These are phyloP conservation scores for zebrafish (Danio rerio) DNA, from an alignment of 2,113 vertebrate genomes.

Conservation along the genomic window GRCz12tu NC_133199.1:15590501-15591000, in stretches of 20 bases:
- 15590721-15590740: slow-evolving; percentile 31
- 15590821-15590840: slow-evolving; percentile 12
- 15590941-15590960: not conserved
- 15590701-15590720: slow-evolving; percentile 45
- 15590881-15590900: slow-evolving; percentile 57
- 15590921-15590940: not conserved
- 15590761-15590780: slow-evolving; percentile 61
- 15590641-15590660: slow-evolving; percentile 68
- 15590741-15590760: slow-evolving; percentile 44
- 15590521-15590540: slow-evolving; percentile 62
- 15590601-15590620: slow-evolving; percentile 77
- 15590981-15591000: not conserved
- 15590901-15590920: slow-evolving; percentile 48
- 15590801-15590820: slow-evolving; percentile 33
- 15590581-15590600: slow-evolving; percentile 68
- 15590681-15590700: slow-evolving; percentile 54
- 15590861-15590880: slow-evolving; percentile 60
- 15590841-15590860: slow-evolving; percentile 53
- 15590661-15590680: slow-evolving; percentile 49
- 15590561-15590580: slow-evolving; percentile 70
- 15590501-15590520: slow-evolving; percentile 21
- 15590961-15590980: not conserved
- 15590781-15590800: slow-evolving; percentile 27
- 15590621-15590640: slow-evolving; percentile 76
- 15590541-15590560: slow-evolving; percentile 38